phyloP scores from a whole-genome alignment of 2,888 invertebrate species.

The Pecten maximus region DNA sequence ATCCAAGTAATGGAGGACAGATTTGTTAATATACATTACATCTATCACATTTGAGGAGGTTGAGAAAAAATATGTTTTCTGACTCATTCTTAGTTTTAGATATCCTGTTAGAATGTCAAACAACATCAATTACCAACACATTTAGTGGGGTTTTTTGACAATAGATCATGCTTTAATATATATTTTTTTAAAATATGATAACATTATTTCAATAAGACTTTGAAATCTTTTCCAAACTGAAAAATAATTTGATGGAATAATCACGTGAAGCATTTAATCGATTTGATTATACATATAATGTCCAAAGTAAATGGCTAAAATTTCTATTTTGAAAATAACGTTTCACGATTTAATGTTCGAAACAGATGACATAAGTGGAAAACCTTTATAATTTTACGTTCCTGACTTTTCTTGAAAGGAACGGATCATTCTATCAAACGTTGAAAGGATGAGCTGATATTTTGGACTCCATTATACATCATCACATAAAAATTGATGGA shows the following conservation, averaged over 20 bases:
- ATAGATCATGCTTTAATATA: background rate
- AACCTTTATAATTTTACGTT: background rate
- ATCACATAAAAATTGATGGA: background rate
- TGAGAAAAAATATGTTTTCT: background rate
- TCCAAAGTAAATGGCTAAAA: background rate
- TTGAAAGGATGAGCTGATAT: no score
- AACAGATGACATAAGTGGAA: background rate
- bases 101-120: background rate
- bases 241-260: background rate
- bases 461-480: background rate
- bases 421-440: background rate
- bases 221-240: background rate
- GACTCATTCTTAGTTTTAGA: background rate
- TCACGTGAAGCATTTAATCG: background rate
- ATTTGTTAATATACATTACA: no score
- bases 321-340: background rate
- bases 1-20: no score
- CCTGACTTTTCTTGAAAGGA: background rate
- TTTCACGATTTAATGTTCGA: background rate
- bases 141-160: background rate
- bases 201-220: background rate
- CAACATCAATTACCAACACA: background rate
- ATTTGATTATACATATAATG: background rate
- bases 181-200: background rate
- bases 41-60: no score